phyloP scores from a whole-genome alignment of 2,113 vertebrate genomes.

The Prinia subflava region DNA sequence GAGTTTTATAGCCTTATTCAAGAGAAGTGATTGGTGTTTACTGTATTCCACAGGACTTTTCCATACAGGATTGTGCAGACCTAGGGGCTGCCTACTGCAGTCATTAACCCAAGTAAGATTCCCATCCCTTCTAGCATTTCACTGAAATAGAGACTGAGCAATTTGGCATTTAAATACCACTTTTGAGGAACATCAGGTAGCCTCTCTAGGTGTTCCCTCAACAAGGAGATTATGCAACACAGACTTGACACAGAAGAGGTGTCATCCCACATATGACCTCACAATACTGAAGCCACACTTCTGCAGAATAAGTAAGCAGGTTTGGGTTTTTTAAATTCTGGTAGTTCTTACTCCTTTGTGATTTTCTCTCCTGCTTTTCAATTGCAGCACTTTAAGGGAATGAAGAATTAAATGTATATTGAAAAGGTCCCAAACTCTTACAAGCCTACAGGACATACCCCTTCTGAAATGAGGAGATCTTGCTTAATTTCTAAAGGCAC shows the following conservation, averaged over 20 bases:
- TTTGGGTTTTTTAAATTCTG: background rate
- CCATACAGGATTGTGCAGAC: background rate
- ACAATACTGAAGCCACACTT: background rate
- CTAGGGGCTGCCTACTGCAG: background rate
- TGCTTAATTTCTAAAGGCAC: background rate
- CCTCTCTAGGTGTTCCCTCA: background rate
- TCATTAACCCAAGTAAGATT: background rate
- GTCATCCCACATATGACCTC: background rate
- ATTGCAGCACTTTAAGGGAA: background rate
- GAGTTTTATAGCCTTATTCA: background rate
- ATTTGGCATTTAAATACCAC: background rate
- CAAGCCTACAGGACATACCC: background rate
- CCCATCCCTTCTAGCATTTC: background rate
- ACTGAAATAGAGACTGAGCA: background rate
- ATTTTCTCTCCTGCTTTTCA: background rate
- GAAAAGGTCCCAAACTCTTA: background rate
- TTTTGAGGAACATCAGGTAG: background rate
- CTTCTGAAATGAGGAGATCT: background rate
- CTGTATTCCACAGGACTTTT: background rate
- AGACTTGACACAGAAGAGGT: background rate
- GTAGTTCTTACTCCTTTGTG: background rate
- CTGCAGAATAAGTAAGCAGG: background rate
- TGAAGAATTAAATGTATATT: background rate
- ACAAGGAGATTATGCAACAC: background rate
- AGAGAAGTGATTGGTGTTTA: background rate